Evolutionary conservation across 2,113 vertebrate species (phyloP).

Genomic region (Brachyistius frenatus): DNA sequence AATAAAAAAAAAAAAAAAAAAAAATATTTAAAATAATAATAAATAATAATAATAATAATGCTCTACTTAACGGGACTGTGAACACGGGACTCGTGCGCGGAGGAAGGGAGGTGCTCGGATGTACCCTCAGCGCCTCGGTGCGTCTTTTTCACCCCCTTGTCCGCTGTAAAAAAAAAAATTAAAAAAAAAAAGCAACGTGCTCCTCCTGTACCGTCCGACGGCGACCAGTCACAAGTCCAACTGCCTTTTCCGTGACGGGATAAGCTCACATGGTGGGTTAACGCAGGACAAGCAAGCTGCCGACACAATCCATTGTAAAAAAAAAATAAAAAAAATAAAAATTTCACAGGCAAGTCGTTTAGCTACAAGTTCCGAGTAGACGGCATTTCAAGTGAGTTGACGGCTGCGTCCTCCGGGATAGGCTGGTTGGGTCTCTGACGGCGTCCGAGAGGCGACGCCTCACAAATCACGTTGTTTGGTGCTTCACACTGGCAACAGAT

Average conservation of each 20-base stretch:
- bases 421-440: conserved; percentile 59
- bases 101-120: conserved; percentile 6
- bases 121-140: conserved; percentile 2
- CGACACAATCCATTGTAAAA: conserved; percentile 34
- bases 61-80: background rate
- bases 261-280: conserved; percentile 55
- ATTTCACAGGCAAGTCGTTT: background rate
- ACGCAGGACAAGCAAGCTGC: conserved; percentile 24
- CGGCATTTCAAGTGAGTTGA: conserved; percentile 54
- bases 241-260: conserved; percentile 3
- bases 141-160: conserved; percentile 1
- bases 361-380: conserved; percentile 63
- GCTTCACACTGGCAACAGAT: conserved; percentile 46
- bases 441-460: conserved; percentile 60
- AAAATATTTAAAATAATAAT: too few relatives aligned
- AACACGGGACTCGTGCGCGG: conserved; percentile 4
- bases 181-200: background rate
- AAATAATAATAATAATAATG: background rate
- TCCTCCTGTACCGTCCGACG: conserved; percentile 38
- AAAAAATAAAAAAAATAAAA: too few relatives aligned
- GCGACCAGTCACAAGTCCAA: conserved; percentile 64
- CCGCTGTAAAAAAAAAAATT: background rate
- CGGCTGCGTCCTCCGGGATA: conserved; percentile 46
- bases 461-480: conserved; percentile 42
- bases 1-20: too few relatives aligned